Conservation (phyloP, 2,797 vertebrate species). For the Babyrousa celebensis region DNA sequence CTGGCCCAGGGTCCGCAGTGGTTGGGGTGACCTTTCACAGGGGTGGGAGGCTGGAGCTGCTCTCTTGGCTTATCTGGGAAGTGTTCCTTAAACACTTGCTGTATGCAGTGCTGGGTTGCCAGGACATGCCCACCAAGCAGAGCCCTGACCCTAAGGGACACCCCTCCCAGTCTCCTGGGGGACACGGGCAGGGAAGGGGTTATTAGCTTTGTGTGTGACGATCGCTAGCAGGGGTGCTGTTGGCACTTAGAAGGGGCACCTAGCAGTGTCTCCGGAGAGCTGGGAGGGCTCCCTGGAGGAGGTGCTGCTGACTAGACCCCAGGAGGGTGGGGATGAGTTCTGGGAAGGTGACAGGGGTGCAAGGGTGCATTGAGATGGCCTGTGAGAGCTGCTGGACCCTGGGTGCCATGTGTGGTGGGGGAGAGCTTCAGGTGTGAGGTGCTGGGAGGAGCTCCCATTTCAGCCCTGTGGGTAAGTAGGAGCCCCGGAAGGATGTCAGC, state of each 20-base stretch:
- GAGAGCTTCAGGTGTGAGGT: too few species aligned
- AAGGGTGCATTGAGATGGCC: not conserved
- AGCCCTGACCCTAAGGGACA: not conserved
- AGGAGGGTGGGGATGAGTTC: not conserved
- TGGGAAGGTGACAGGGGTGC: fast-evolving
- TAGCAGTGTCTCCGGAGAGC: not conserved
- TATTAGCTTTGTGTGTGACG: not conserved
- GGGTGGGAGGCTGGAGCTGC: not conserved
- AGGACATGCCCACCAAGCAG: not conserved
- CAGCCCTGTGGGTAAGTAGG: too few species aligned
- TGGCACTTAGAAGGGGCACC: not conserved
- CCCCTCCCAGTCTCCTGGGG: fast-evolving
- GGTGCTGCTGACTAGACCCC: not conserved
- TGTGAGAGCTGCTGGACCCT: not conserved
- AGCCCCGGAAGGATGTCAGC: not conserved
- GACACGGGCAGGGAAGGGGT: not conserved
- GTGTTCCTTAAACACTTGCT: not conserved
- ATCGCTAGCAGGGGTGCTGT: not conserved
- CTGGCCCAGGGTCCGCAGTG: fast-evolving
- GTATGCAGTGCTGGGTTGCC: fast-evolving
- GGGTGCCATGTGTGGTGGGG: fast-evolving
- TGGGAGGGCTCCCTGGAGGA: not conserved
- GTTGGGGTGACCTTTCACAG: not conserved
- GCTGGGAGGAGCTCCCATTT: not conserved
- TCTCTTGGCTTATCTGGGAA: not conserved